These are phyloP conservation scores for Molanna angustata DNA, from an alignment of 2,888 invertebrate genomes.

Conservation along the genomic window DNA sequence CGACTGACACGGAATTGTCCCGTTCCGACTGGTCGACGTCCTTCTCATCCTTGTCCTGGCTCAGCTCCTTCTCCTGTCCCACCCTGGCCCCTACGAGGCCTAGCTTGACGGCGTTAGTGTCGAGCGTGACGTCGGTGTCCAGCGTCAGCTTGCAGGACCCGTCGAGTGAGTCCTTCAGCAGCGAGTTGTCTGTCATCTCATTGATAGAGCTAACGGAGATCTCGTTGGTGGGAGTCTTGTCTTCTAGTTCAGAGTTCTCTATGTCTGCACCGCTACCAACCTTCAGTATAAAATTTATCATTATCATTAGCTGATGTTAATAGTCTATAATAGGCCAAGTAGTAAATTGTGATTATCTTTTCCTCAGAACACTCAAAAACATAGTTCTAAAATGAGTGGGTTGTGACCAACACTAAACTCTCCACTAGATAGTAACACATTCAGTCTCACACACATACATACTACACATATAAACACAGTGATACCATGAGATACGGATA, in stretches of 20 bases:
- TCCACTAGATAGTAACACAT: no score
- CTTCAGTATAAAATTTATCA: no score
- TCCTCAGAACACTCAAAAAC: no score
- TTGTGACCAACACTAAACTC: no score
- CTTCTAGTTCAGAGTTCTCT: constrained; percentile 40
- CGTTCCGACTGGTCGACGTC: constrained; percentile 54
- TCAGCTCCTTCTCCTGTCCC: constrained; percentile 42
- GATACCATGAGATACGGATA: no score
- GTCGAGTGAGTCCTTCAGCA: constrained; percentile 51
- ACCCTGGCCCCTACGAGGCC: constrained; percentile 31
- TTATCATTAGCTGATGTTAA: no score
- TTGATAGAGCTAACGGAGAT: constrained; percentile 51
- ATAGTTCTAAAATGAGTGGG: no score
- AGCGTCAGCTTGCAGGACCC: constrained; percentile 47
- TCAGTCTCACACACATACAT: no score
- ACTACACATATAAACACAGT: no score
- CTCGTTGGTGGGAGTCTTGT: constrained; percentile 52
- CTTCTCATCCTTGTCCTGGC: constrained; percentile 53
- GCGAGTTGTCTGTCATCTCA: constrained; percentile 52
- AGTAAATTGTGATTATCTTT: no score
- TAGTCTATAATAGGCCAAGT: no score
- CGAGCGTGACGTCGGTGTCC: constrained; percentile 47
- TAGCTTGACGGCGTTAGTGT: constrained; percentile 50
- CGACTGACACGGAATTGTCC: constrained; percentile 46
- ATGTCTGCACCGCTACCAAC: background rate